Evolutionary conservation across 2,113 vertebrate species (phyloP), one percentile per base, ranked within the genome.

Genomic region (Bos taurus): DNA sequence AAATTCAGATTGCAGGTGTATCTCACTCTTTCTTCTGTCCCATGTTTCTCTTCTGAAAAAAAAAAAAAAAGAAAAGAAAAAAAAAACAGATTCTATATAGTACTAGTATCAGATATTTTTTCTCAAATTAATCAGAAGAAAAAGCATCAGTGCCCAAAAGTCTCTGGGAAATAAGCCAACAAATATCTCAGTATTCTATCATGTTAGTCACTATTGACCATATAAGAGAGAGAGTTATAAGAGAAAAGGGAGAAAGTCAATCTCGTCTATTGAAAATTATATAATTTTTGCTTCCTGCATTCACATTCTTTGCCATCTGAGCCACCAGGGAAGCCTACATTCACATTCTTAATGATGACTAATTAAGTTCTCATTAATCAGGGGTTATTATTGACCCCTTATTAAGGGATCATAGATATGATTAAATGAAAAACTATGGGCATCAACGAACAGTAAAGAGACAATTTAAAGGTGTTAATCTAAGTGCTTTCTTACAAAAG

Each of bases 261-360:
- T 11, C 0, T 94, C 23, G 78, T 36, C 16, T 91, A 90, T 46
- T 80, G 81, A 78, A 97, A 96, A 88, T 14, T 52, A 43, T 71
- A 83, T n/a, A 85, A 59, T 80, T 97, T 98, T 96, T 96, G 64
- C 43, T 48, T 97, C 64, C 88, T n/a, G 80, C 11, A 26, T 92
- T 84, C 71, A 21, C 40, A 89, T 84, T 74, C 25, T 56, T 40
- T 74, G 67, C 67, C 19, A 74, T 74, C 67, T 40, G n/a, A 74
- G 19, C 36, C 36, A 74, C 19, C 36, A 74, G 67, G 67, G 36
- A 74, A 40, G 67, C 71, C 88, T 48, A 60, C 7, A 21, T 93
- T 84, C 77, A 25, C 46, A 89, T 87, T 67, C 25, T 56, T 94
- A 96, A 97, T 71, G 60, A 93, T 57, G 77, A 67, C 13, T 67